A percentile compares a stretch with the other conserved stretches of the same genome.
phyloP scores from a whole-genome alignment of 2,888 invertebrate genomes.

The Latrodectus hesperus region DNA sequence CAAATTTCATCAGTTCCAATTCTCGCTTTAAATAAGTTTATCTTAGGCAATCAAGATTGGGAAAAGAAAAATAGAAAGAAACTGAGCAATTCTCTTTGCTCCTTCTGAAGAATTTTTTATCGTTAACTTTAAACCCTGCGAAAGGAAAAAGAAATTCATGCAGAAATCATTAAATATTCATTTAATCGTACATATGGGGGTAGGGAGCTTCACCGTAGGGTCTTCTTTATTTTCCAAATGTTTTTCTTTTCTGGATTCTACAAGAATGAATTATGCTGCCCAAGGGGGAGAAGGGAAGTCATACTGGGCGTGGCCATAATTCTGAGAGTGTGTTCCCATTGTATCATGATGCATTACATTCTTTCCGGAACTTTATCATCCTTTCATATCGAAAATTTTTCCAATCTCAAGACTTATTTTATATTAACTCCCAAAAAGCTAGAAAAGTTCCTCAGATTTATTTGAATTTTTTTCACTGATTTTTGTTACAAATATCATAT shows the following conservation, averaged over 20 bases:
- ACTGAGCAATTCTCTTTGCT: slow-evolving; percentile 16
- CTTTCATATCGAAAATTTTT: slow-evolving; percentile 18
- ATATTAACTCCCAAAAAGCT: neutral
- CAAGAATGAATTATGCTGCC: slow-evolving; percentile 64
- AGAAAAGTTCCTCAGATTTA: neutral
- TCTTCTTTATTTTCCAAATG: slow-evolving; percentile 17
- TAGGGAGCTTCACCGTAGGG: slow-evolving; percentile 15
- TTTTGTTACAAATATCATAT: too few relatives aligned
- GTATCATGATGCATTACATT: slow-evolving; percentile 65
- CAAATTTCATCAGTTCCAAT: slow-evolving; percentile 32
- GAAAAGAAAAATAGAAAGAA: slow-evolving; percentile 7
- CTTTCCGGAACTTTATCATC: slow-evolving; percentile 38
- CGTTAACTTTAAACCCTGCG: slow-evolving; percentile 34
- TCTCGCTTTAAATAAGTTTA: slow-evolving; percentile 22
- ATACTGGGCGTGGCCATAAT: slow-evolving; percentile 64
- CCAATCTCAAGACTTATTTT: slow-evolving; percentile 25
- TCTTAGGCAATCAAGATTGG: slow-evolving; percentile 16
- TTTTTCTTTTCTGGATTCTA: slow-evolving; percentile 33
- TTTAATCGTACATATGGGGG: slow-evolving; percentile 57
- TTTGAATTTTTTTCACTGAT: too few relatives aligned
- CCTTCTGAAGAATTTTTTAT: slow-evolving; percentile 28
- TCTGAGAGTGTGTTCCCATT: slow-evolving; percentile 57
- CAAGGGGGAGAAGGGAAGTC: slow-evolving; percentile 52
- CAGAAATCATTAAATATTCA: slow-evolving; percentile 61
- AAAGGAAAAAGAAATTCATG: slow-evolving; percentile 16